These are phyloP conservation scores for Chlorodrepanis virens DNA, from an alignment of 2,113 vertebrate species.

Conservation along the genomic window DNA sequence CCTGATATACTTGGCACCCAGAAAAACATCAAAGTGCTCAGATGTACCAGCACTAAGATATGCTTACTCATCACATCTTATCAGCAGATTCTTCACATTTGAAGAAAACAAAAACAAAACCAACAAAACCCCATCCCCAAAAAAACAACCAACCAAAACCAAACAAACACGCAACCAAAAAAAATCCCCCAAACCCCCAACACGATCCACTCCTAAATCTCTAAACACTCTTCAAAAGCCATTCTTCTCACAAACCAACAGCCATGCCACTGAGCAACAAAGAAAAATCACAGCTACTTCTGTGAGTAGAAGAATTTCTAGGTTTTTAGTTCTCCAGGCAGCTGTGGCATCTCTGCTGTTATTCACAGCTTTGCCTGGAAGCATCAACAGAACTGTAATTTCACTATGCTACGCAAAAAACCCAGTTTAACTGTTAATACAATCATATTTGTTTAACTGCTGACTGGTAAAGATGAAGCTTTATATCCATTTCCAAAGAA, in stretches of 20 bases:
- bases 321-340: neutral
- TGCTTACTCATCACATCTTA: neutral
- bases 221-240: neutral
- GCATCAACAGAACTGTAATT: neutral
- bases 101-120: neutral
- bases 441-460: neutral
- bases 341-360: neutral
- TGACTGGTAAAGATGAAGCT: neutral
- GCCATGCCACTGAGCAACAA: neutral
- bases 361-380: neutral
- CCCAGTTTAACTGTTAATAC: neutral
- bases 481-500: neutral
- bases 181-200: neutral
- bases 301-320: neutral
- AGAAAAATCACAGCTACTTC: neutral
- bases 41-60: neutral
- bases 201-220: neutral
- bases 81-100: neutral
- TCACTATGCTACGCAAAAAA: neutral
- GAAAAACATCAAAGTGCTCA: neutral
- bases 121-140: neutral
- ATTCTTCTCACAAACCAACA: neutral
- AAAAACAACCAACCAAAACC: neutral
- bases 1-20: neutral
- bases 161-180: neutral